Base-by-base conservation (phyloP, 2,888 invertebrate species). In the Hypena proboscidalis region DNA sequence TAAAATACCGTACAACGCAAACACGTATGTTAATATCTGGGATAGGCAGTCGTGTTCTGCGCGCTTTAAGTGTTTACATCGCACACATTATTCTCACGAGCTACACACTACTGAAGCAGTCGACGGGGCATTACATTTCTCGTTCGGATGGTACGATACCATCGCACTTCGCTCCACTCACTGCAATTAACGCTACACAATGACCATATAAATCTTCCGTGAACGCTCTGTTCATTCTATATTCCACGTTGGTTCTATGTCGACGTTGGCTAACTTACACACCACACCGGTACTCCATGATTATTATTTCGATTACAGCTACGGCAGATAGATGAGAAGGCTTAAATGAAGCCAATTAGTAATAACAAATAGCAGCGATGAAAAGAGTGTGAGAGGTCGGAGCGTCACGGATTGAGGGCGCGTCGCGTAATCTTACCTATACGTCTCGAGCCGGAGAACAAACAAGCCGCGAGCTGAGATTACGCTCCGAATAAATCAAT, bases 401-500 rank as follows among this genome's bases (percentile, higher is more conserved):
- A 56, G 72, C 62, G 71, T 68, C 60, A 67, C 50, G 70, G 75
- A 74, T 76, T 73, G 80, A 74, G 79, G 80, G 80, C 70, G 70
- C 70, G 64, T 64, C 68, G 75, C 73, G 74, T 85, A 86, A 89
- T 88, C 87, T 85, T 77, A 79, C 83, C 82, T 84, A 86, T 86
- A 88, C 84, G 83, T 87, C 85, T 85, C 74, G 74, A 88, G 87
- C 83, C 85, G 77, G 76, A 81, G 83, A 84, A 89, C 89, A 90
- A 90, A 90, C 90, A 90, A 85, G 82, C 87, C 85, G 78, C 84
- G 83, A 81, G 84, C 80, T 76, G 78, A 86, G 90, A 90, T 90
- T 90, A 89, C 80, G 81, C 77, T 80, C 63, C 73, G 83, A 86
- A 90, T 90, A 90, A 90, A 90, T 90, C 90, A 90, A 89, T 90